Percentiles rank a stretch among this genome's conserved stretches.
Evolutionary conservation across 2,113 vertebrate genomes (phyloP).

Genomic region (Argyrosomus japonicus): DNA sequence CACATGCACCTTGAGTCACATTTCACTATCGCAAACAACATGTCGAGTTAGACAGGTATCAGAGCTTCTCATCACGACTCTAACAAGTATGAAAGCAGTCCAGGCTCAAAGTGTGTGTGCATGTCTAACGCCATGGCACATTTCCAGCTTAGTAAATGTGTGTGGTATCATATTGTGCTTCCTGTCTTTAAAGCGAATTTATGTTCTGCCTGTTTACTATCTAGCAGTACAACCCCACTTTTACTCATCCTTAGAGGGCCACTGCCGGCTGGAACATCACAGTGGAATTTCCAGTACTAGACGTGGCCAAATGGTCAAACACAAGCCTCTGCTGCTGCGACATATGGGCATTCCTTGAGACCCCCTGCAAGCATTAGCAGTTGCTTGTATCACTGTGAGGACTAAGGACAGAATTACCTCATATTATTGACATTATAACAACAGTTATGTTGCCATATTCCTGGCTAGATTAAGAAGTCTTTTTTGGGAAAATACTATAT

Average conservation of each 20-base stretch:
- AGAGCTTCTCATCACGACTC: background rate
- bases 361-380: background rate
- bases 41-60: background rate
- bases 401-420: background rate
- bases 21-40: constrained; percentile 26
- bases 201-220: background rate
- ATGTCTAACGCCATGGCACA: constrained; percentile 1
- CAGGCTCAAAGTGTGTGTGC: background rate
- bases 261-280: background rate
- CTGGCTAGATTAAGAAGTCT: background rate
- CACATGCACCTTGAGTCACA: constrained; percentile 1
- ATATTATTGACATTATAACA: background rate
- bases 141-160: background rate
- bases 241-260: background rate
- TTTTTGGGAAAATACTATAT: no score
- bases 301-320: background rate
- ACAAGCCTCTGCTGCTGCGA: constrained; percentile 6
- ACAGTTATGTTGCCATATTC: background rate
- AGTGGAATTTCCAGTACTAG: background rate
- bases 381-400: background rate
- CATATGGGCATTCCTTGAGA: background rate
- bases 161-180: background rate
- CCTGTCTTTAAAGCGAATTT: background rate
- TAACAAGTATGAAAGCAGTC: background rate
- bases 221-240: background rate